A percentile compares a stretch with the other conserved stretches of the same genome.
These are phyloP conservation scores for Sphaeridia pumilis DNA, from an alignment of 2,888 invertebrate genomes.

Conservation along the genomic window DNA sequence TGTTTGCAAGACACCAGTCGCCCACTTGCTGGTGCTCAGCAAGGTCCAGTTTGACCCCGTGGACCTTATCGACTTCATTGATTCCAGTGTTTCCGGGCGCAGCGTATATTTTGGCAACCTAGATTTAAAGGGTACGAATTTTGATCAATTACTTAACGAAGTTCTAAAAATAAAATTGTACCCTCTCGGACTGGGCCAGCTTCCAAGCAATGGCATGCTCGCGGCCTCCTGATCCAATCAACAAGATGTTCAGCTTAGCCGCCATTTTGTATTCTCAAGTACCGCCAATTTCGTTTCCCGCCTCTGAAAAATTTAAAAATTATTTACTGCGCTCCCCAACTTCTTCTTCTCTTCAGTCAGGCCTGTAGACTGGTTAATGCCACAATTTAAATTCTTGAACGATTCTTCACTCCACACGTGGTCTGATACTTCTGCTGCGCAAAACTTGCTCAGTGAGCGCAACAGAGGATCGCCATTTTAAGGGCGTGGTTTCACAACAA, in stretches of 20 bases:
- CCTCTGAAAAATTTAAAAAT: too few species aligned
- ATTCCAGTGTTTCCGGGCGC: constrained; percentile 87
- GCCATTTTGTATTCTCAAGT: too few species aligned
- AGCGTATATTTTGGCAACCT: constrained; percentile 59
- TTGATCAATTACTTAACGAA: background rate
- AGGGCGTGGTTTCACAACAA: too few species aligned
- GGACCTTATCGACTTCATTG: constrained; percentile 52
- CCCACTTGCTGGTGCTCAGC: constrained; percentile 59
- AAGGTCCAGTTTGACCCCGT: constrained; percentile 50
- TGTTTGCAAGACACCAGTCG: constrained; percentile 58
- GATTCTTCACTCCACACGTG: too few species aligned
- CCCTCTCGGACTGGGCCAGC: constrained; percentile 59
- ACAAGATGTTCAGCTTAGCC: constrained; percentile 48
- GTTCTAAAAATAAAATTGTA: constrained; percentile 33
- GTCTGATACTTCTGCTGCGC: too few species aligned
- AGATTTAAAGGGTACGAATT: background rate
- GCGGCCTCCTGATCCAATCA: constrained; percentile 86
- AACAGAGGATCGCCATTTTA: too few species aligned
- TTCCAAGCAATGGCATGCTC: constrained; percentile 96
- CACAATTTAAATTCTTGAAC: too few species aligned
- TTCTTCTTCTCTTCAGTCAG: too few species aligned
- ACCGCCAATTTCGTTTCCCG: constrained; percentile 27
- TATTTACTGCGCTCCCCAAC: too few species aligned
- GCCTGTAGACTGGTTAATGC: too few species aligned
- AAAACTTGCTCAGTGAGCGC: too few species aligned